Conservation (phyloP, 2,797 vertebrate species). For the Anableps anableps region DNA sequence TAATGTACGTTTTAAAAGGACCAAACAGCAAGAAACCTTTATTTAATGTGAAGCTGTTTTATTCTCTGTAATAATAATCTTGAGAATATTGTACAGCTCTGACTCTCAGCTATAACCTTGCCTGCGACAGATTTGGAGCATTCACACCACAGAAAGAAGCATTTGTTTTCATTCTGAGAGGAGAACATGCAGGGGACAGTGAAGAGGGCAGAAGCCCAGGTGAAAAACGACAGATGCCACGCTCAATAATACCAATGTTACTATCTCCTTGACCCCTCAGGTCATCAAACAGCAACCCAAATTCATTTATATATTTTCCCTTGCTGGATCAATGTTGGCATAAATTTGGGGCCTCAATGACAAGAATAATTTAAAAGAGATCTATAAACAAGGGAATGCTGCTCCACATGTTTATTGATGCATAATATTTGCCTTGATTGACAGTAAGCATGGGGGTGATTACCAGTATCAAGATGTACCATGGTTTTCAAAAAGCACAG, state of each 20-base stretch:
- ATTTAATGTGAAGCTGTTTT: background rate
- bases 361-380: conserved; percentile 99
- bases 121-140: conserved; percentile 32
- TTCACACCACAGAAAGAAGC: conserved; percentile 26
- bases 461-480: background rate
- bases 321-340: conserved; percentile 97
- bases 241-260: conserved; percentile 98
- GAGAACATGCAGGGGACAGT: conserved; percentile 58
- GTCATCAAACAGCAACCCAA: conserved; percentile 96
- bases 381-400: conserved; percentile 89
- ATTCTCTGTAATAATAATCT: background rate
- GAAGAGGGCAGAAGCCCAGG: conserved; percentile 73
- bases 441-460: conserved; percentile 45
- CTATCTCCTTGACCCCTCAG: conserved; percentile 97
- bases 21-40: conserved; percentile 7
- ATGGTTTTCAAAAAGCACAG: background rate
- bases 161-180: conserved; percentile 63
- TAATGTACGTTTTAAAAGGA: background rate
- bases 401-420: conserved; percentile 80
- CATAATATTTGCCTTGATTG: conserved; percentile 84
- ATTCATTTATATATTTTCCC: conserved; percentile 99
- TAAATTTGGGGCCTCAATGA: conserved; percentile 98
- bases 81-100: conserved; percentile 19
- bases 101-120: conserved; percentile 26
- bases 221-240: conserved; percentile 91